A percentile compares a stretch with the other conserved stretches of the same genome.
Evolutionary conservation across 2,113 vertebrate species (phyloP).

Genomic region (Hydrochoerus hydrochaeris): DNA sequence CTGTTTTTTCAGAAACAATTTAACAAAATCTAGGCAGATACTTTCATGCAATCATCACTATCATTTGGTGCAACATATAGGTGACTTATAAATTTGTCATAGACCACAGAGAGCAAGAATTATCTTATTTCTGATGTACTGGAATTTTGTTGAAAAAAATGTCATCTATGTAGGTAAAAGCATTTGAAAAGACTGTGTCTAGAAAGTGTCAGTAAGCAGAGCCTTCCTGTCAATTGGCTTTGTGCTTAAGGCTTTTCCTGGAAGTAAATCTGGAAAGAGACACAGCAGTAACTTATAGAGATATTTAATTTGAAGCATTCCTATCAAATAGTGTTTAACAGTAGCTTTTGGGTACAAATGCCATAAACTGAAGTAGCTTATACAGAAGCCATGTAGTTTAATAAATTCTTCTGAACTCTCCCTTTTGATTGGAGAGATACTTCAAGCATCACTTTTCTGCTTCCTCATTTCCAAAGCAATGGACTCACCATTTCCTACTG

Average conservation of each 20-base stretch:
- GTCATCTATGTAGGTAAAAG: neutral
- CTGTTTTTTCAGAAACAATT: neutral
- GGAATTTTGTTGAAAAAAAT: neutral
- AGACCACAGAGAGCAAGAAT: neutral
- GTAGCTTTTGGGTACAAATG: neutral
- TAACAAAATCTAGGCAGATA: neutral
- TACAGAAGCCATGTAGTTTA: neutral
- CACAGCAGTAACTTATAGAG: neutral
- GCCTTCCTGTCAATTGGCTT: neutral
- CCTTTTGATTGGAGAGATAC: neutral
- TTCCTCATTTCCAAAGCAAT: neutral
- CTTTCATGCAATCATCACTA: neutral
- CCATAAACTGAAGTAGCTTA: neutral
- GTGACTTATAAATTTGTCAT: neutral
- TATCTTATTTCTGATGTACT: neutral
- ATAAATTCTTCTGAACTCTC: neutral
- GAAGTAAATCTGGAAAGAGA: constrained; percentile 3
- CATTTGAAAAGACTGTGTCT: neutral
- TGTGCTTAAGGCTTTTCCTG: neutral
- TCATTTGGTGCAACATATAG: neutral
- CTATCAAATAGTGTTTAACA: neutral
- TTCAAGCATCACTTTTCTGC: neutral
- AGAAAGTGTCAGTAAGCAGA: neutral
- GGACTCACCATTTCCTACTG: neutral
- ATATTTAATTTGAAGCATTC: neutral